Base-by-base conservation (phyloP, 1,140 invertebrate species). In the Melipona quadrifasciata region DNA sequence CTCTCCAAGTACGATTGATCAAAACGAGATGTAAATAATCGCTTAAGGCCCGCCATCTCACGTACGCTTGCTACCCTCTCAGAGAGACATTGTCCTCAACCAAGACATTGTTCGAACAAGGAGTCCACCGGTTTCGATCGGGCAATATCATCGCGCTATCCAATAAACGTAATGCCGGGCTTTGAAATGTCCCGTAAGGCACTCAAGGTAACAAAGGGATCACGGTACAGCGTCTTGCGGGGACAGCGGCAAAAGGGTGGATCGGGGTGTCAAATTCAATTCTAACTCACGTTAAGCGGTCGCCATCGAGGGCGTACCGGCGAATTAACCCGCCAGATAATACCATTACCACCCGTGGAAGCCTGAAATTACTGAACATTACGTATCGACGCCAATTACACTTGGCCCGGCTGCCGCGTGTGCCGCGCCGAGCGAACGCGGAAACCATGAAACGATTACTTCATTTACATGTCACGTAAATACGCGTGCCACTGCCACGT, bases 321-420 rank as follows among this genome's bases (percentile, higher is more conserved):
- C 67, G 77, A 80, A 89, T 90, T 87, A 87, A 81, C 83, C 78
- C 80, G 55, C 12, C 72, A 27, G 67, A 87, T 90, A 84, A 80
- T 80, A 55, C 77, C 58, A 86, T 90, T 90, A 89, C 17, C 39
- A 57, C 55, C 14, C 39, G 64, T 53, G 57, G 51, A 82, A 72
- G 65, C 77, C 71, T 85, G 83, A 83, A 86, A 90, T 90, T 90
- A 87, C 74, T 47, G 88, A 87, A 81, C 65, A 86, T 85, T 87
- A 89, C 75, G 80, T 89, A 90, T 85, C 80, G 77, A 3, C 47
- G 71, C 70, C 88, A 86, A 87, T 87, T 89, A 90, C 72, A 78
- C 70, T 27, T 27, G 80, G 58, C 31, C 17, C 27, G 80, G 39
- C 24, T 27, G 21, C 39, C 27, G 51, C 68, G 57, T 21, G 17